A percentile compares a stretch with the other conserved stretches of the same genome.
These are phyloP conservation scores for Luscinia luscinia DNA, from an alignment of 2,797 vertebrate genomes.

Conservation along the genomic window DNA sequence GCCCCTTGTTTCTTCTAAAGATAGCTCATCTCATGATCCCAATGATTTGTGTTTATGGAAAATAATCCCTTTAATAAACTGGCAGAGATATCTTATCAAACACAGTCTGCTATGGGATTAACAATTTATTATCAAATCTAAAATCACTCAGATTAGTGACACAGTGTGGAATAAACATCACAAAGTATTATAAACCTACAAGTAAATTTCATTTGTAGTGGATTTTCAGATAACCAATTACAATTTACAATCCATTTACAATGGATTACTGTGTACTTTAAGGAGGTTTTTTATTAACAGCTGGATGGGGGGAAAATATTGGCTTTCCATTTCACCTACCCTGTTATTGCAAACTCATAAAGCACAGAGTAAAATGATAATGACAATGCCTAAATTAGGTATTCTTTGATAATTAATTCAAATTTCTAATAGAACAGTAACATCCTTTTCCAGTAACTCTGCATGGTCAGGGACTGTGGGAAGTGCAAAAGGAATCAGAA, in stretches of 20 bases:
- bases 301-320: background rate
- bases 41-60: background rate
- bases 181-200: background rate
- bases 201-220: background rate
- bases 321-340: background rate
- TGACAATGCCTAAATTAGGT: background rate
- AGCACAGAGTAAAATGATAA: background rate
- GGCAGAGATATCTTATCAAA: background rate
- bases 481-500: background rate
- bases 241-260: constrained; percentile 21
- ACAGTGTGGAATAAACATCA: constrained; percentile 18
- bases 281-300: background rate
- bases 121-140: constrained; percentile 11
- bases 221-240: constrained; percentile 42
- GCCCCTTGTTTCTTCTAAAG: background rate
- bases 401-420: constrained; percentile 1
- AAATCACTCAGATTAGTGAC: constrained; percentile 13
- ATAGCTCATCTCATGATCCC: background rate
- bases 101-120: background rate
- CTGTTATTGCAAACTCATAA: background rate
- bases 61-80: constrained; percentile 28
- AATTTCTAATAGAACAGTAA: background rate
- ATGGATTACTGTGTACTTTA: background rate
- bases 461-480: background rate
- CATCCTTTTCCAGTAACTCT: background rate